These are phyloP conservation scores for Wiebesia pumilae DNA, from an alignment of 1,140 invertebrate species.

Conservation along the genomic window DNA sequence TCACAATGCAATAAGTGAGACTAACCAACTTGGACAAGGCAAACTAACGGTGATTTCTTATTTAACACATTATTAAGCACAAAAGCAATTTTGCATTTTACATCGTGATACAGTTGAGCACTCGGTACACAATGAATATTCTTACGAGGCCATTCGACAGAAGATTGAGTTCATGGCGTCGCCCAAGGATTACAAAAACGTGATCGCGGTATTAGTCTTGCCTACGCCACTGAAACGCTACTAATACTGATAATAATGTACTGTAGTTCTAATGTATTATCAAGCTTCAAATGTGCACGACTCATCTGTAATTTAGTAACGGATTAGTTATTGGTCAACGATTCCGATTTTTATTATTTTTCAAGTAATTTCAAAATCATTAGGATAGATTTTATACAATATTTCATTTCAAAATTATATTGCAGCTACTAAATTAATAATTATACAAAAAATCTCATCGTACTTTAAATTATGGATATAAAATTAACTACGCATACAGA, in stretches of 20 bases:
- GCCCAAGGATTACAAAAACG: constrained; percentile 46
- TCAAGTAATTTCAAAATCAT: background rate
- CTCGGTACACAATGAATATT: constrained; percentile 22
- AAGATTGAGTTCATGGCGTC: constrained; percentile 38
- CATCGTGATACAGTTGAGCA: constrained; percentile 17
- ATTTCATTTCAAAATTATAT: background rate
- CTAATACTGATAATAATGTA: constrained; percentile 26
- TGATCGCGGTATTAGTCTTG: constrained; percentile 43
- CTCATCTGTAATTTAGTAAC: background rate
- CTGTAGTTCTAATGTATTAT: background rate
- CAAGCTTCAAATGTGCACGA: background rate
- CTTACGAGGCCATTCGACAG: constrained; percentile 20
- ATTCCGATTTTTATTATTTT: background rate
- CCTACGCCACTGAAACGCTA: constrained; percentile 18
- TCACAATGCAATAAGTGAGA: constrained; percentile 14
- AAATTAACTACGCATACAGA: background rate
- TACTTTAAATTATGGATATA: background rate
- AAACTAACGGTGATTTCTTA: constrained; percentile 25
- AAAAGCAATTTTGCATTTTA: constrained; percentile 26
- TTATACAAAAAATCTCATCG: background rate
- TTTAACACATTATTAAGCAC: constrained; percentile 43
- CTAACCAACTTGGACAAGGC: background rate
- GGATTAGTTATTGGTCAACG: constrained; percentile 4
- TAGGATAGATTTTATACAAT: background rate
- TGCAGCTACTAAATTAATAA: background rate